These are phyloP conservation scores for Dendronephthya gigantea DNA, from an alignment of 64 coral and sea anemone genomes.

Conservation along the genomic window DNA sequence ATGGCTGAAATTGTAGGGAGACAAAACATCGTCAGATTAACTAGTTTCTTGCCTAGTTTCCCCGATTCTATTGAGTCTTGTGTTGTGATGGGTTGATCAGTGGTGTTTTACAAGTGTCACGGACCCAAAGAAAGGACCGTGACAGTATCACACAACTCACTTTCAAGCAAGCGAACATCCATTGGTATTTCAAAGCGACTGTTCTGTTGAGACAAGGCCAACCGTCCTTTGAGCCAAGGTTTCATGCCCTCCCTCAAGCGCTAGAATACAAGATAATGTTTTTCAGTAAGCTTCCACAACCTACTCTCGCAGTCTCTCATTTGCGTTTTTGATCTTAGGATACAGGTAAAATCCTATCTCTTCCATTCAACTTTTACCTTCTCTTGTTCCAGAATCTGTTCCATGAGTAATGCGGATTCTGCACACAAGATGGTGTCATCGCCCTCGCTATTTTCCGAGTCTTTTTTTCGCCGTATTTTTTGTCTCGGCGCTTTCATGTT, in stretches of 20 bases:
- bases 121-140: neutral
- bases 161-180: conserved; percentile 82
- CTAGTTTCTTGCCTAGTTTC: no score
- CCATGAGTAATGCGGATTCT: neutral
- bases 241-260: conserved; percentile 78
- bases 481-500: neutral
- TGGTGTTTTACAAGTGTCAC: neutral
- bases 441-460: neutral
- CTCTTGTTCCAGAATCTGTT: conserved; percentile 8
- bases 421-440: neutral
- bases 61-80: no score
- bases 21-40: no score
- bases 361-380: neutral
- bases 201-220: conserved; percentile 85
- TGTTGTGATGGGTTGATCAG: no score
- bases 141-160: conserved; percentile 19
- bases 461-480: neutral
- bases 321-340: no score
- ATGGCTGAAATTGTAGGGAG: neutral
- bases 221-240: conserved; percentile 80
- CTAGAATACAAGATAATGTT: no score
- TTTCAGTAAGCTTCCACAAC: no score
- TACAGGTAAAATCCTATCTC: no score
- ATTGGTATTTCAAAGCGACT: conserved; percentile 96
- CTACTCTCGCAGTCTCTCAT: no score